phyloP scores from a whole-genome alignment of 2,888 invertebrate species.

The Physocephala rufipes region DNA sequence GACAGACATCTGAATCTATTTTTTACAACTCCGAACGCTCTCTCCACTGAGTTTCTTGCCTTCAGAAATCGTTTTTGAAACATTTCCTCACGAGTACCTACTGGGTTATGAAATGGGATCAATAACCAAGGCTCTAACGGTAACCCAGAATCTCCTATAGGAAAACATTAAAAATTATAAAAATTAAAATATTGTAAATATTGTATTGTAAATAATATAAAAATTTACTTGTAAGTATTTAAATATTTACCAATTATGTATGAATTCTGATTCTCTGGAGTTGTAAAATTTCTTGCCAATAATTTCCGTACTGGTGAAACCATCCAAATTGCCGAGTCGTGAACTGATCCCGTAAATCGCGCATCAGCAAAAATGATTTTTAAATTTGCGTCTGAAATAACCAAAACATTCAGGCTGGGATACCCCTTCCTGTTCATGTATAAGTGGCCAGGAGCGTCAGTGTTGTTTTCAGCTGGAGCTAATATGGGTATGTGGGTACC shows the following conservation, averaged over 20 bases:
- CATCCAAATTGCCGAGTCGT: not conserved
- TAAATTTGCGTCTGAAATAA: not conserved
- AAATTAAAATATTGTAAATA: not conserved
- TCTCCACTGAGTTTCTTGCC: too few relatives aligned
- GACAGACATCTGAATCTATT: not conserved
- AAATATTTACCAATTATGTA: conserved; percentile 12
- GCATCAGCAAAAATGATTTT: conserved; percentile 3
- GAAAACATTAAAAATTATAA: not conserved
- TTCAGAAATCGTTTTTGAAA: not conserved
- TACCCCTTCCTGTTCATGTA: not conserved
- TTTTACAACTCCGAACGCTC: too few relatives aligned
- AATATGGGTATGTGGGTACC: too few relatives aligned
- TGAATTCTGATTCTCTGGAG: not conserved
- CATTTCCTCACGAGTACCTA: not conserved
- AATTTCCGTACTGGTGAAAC: not conserved
- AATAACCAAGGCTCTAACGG: not conserved
- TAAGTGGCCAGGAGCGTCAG: not conserved
- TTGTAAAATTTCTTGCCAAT: not conserved
- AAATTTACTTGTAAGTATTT: too few relatives aligned
- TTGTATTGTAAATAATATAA: not conserved
- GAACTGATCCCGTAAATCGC: conserved; percentile 9
- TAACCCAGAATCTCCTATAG: not conserved
- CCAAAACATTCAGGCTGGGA: conserved; percentile 1
- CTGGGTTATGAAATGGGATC: not conserved
- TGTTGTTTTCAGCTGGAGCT: too few relatives aligned